These are phyloP conservation scores for Amblyopsis rosae DNA, from an alignment of 2,113 vertebrate genomes.

Conservation along the genomic window DNA sequence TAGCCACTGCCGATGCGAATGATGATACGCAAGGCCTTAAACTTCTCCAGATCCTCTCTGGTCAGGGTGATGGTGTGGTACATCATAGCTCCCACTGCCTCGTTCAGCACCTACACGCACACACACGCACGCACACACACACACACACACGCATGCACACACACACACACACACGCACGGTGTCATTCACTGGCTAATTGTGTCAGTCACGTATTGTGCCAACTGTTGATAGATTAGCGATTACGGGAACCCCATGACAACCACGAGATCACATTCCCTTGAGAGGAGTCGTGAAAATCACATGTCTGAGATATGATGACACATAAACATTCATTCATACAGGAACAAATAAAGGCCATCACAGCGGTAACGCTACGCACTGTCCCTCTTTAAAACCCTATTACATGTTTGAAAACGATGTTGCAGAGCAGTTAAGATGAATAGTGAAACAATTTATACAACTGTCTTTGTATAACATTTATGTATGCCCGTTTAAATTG, in stretches of 20 bases:
- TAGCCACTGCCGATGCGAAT: slow-evolving; percentile 97
- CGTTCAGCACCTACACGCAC: slow-evolving; percentile 87
- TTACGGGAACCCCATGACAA: slow-evolving; percentile 29
- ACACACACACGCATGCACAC: slow-evolving; percentile 1
- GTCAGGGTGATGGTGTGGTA: slow-evolving; percentile 99
- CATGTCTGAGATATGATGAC: slow-evolving; percentile 32
- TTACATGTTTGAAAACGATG: too few species aligned
- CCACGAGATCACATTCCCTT: slow-evolving; percentile 46
- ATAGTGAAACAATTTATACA: too few species aligned
- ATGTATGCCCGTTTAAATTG: too few species aligned
- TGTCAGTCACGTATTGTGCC: not conserved
- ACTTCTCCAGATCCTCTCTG: slow-evolving; percentile 97
- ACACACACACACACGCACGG: not conserved
- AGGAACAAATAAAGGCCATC: slow-evolving; percentile 21
- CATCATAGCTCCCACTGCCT: slow-evolving; percentile 97
- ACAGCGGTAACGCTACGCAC: slow-evolving; percentile 3
- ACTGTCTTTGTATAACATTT: too few species aligned
- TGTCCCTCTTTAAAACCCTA: slow-evolving; percentile 27
- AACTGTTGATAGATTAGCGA: not conserved
- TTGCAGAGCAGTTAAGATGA: too few species aligned
- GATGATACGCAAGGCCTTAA: slow-evolving; percentile 95
- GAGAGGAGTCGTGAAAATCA: slow-evolving; percentile 23
- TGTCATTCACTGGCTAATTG: not conserved
- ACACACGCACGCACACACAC: slow-evolving; percentile 8
- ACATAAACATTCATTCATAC: slow-evolving; percentile 7